Base-by-base conservation (phyloP, 2,113 vertebrate species). In the Rhegmatorhina hoffmannsi region DNA sequence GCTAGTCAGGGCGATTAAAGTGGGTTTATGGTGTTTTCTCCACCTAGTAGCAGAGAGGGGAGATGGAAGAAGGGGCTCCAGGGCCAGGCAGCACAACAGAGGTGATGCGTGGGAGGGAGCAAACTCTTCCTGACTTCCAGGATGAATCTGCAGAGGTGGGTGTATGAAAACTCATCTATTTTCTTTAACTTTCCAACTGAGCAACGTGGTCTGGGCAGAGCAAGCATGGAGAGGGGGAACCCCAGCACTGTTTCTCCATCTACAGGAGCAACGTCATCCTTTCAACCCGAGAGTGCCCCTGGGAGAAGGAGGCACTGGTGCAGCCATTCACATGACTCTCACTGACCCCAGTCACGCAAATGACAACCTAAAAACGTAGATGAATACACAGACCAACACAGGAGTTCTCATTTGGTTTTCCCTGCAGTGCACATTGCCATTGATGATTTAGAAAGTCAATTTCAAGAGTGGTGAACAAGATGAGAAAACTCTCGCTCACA, bases 71-170 rank as follows among this genome's bases (percentile, higher is more conserved):
- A n/a, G 28, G 62, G 75, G 25, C 36, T 83, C 17, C 36, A 31
- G 49, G 52, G 66, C 43, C 31, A 21, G 58, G 28, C 53, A 86
- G 53, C 25, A 11, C 8, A 43, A 79, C 44, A 59, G 53, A 18
- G 2, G 63, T 0, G 0, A 31, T n/a, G 59, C 0, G 68, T 90
- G 83, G 92, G 83, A 90, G 66, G 82, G n/a, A 92, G 47, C 4
- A 3, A 93, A 67, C 55, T 38, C 78, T 86, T 76, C 59, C 60
- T 68, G 73, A 67, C 80, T 95, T 60, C 89, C 1, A 2, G 76
- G 76, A 94, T 87, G 92, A 94, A 67, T 92, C 73, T 92, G 55
- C 7, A 6, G 43, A n/a, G 40, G 90, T 92, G 86, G 86, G 86
- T 52, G 92, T 88, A 85, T 69, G 88, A 93, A 93, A 88, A 73